Conservation (phyloP, 2,888 invertebrate genomes). For the Osmoderma eremita region DNA sequence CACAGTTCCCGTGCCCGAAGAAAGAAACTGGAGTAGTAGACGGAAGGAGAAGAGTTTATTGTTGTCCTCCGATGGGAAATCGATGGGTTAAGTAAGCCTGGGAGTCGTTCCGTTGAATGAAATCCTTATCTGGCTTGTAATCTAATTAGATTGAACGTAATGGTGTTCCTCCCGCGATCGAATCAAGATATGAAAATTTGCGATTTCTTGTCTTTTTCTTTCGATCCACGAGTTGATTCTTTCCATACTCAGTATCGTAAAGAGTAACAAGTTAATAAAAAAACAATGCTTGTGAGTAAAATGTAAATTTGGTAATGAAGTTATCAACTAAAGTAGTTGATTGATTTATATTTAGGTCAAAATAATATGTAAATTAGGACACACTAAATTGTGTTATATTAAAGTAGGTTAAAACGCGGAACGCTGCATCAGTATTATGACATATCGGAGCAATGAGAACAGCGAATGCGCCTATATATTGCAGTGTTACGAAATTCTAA, state of each 20-base stretch:
- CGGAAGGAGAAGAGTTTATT: slow-evolving; percentile 25
- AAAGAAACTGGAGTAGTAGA: neutral
- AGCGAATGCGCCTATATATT: too few species aligned
- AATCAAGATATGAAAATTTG: slow-evolving; percentile 34
- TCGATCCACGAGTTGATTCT: neutral
- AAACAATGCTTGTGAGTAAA: too few species aligned
- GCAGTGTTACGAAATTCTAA: too few species aligned
- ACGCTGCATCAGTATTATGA: too few species aligned
- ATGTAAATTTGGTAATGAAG: too few species aligned
- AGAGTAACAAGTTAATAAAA: neutral
- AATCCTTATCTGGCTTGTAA: slow-evolving; percentile 32
- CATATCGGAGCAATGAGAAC: too few species aligned
- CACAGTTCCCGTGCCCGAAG: neutral
- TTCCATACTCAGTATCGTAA: neutral
- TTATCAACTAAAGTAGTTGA: too few species aligned
- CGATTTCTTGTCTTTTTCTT: neutral
- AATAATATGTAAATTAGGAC: too few species aligned
- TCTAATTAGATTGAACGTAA: slow-evolving; percentile 35
- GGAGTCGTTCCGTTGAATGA: slow-evolving; percentile 29
- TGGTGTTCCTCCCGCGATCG: slow-evolving; percentile 31
- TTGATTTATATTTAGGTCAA: too few species aligned
- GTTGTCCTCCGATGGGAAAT: slow-evolving; percentile 32
- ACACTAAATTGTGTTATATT: too few species aligned
- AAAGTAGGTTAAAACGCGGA: too few species aligned
- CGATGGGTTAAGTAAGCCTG: slow-evolving; percentile 23